A percentile compares a stretch with the other conserved stretches of the same genome.
phyloP scores from a whole-genome alignment of 1,140 invertebrate species.

The Anoplophora glabripennis region DNA sequence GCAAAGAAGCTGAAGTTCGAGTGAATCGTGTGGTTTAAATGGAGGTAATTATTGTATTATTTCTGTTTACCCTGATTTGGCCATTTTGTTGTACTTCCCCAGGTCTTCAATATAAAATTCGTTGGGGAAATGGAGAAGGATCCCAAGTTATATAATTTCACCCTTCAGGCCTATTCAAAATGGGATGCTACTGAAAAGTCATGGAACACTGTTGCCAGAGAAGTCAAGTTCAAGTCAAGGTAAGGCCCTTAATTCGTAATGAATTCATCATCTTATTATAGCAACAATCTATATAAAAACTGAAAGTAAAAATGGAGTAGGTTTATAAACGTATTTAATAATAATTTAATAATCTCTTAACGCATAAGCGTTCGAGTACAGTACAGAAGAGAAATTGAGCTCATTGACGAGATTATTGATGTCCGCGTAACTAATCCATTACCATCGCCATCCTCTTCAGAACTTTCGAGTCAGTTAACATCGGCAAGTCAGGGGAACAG shows the following conservation, averaged over 20 bases:
- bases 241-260: constrained; percentile 9
- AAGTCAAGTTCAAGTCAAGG: constrained; percentile 30
- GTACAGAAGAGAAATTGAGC: neutral
- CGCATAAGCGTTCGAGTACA: too few species aligned
- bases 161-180: constrained; percentile 24
- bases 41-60: neutral
- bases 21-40: neutral
- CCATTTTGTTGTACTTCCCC: neutral
- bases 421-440: neutral
- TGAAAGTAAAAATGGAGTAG: constrained; percentile 2
- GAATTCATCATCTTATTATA: too few species aligned
- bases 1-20: neutral
- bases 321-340: constrained; percentile 1
- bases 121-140: constrained; percentile 33
- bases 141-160: constrained; percentile 30
- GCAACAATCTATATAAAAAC: neutral
- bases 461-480: neutral
- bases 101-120: constrained; percentile 23
- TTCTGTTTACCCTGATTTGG: neutral
- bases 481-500: neutral
- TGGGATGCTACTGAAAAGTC: constrained; percentile 25
- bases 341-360: too few species aligned
- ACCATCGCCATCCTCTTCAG: neutral
- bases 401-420: too few species aligned
- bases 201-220: constrained; percentile 27